phyloP scores from a whole-genome alignment of 2,888 invertebrate species.

The Nomada fucata region DNA sequence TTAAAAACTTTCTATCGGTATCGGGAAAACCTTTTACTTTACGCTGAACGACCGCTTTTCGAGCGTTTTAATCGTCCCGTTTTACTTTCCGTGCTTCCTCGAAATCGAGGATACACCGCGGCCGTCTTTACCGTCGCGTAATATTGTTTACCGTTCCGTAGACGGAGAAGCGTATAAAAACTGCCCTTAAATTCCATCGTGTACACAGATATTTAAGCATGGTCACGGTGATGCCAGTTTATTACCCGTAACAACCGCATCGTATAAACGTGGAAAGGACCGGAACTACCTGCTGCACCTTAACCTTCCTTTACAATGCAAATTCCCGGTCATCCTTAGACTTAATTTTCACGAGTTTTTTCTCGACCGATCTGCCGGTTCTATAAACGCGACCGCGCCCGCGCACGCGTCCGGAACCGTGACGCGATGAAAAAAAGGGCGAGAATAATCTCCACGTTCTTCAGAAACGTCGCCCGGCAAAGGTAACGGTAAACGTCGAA shows the following conservation, averaged over 20 bases:
- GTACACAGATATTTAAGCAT: slow-evolving; percentile 71
- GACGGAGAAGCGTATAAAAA: slow-evolving; percentile 34
- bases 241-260: slow-evolving; percentile 71
- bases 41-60: background rate
- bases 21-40: background rate
- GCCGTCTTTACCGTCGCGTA: background rate
- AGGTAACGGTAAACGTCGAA: background rate
- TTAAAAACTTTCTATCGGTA: background rate
- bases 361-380: background rate
- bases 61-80: background rate
- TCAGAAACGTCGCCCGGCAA: background rate
- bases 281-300: slow-evolving; percentile 60
- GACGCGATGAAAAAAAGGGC: background rate
- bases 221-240: slow-evolving; percentile 75
- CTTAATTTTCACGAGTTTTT: slow-evolving; percentile 4
- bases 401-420: too few species aligned
- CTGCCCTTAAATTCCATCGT: slow-evolving; percentile 65
- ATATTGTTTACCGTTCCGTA: background rate
- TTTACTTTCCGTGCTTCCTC: background rate
- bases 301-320: slow-evolving; percentile 54
- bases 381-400: background rate
- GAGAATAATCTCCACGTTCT: too few species aligned
- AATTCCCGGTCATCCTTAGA: slow-evolving; percentile 35
- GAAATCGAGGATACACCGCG: background rate
- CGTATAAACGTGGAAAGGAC: slow-evolving; percentile 63